Base-by-base conservation (phyloP, 2,797 vertebrate species). In the Acanthis flammea region DNA sequence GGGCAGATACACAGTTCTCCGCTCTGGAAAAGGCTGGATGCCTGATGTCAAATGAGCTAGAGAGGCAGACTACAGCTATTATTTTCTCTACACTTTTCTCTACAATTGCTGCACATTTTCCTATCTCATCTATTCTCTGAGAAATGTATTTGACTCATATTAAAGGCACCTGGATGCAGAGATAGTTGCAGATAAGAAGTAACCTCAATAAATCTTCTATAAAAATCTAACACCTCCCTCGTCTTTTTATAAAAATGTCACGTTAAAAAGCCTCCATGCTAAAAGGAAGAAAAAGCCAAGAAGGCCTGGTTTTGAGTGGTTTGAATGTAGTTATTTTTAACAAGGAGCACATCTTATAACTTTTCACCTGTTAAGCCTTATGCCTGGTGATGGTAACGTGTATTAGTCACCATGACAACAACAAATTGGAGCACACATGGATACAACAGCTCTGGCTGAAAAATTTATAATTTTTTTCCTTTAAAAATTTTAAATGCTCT, bases 361-460 rank as follows among this genome's bases (percentile, higher is more conserved):
- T 95, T 88, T 86, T 86, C 71, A 92, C 86, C 87, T 91, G 85
- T 76, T 92, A 86, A 92, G 68, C 62, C 54, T 88, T 74, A 31
- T 90, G 76, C 37, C 79, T 94, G 44, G 55, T 76, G 90, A 90
- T 37, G 88, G 73, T 42, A 92, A 94, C 7, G 2, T 25, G 42
- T 71, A 79, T 94, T 91, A 94, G 92, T 96, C 51, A 81, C 94
- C 90, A 96, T 91, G 94, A 78, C 94, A 91, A 97, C 91, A 80
- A 57, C 58, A 93, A 92, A 94, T n/a, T 54, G 35, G 79, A 90
- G 76, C 92, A 70, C 21, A 48, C 58, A 90, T 15, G 61, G 85
- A 89, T 66, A 74, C 24, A 75, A 55, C 0, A 12, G 33, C 57
- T 88, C 77, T 94, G 25, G 27, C 28, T 88, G 73, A 90, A 90